Percentiles rank a stretch among this genome's conserved stretches.
Conservation (phyloP, 1,140 invertebrate species). For the Sipha flava region DNA sequence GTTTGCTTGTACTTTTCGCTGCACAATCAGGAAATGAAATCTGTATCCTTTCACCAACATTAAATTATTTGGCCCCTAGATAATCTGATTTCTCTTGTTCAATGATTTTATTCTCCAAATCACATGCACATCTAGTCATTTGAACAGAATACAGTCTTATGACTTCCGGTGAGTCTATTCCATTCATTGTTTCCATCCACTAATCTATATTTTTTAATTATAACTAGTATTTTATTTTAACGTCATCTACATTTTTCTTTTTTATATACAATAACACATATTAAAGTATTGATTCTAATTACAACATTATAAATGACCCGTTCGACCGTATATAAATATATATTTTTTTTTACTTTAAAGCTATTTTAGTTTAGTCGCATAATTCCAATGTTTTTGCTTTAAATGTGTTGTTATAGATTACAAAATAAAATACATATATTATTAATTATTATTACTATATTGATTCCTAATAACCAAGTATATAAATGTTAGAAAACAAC, state of each 20-base stretch:
- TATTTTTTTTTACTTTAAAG: neutral
- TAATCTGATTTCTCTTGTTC: neutral
- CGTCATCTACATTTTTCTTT: too few species aligned
- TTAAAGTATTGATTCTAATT: neutral
- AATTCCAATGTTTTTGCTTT: conserved; percentile 18
- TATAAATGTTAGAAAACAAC: conserved; percentile 3
- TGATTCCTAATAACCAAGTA: conserved; percentile 24
- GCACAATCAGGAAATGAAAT: neutral
- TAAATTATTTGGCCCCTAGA: neutral
- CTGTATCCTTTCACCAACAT: too few species aligned
- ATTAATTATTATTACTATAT: neutral
- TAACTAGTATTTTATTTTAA: too few species aligned
- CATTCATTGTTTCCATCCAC: neutral
- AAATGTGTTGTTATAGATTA: conserved; percentile 20
- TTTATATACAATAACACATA: too few species aligned
- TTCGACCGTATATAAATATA: neutral
- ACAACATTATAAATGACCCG: neutral
- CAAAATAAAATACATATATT: neutral
- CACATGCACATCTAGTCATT: neutral
- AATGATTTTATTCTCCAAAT: neutral
- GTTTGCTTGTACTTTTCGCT: neutral
- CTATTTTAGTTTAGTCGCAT: conserved; percentile 25
- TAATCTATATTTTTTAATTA: too few species aligned
- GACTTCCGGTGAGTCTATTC: too few species aligned
- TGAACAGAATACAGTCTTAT: neutral